These are phyloP conservation scores for Semicossyphus pulcher DNA, from an alignment of 2,113 vertebrate genomes.

Conservation along the genomic window DNA sequence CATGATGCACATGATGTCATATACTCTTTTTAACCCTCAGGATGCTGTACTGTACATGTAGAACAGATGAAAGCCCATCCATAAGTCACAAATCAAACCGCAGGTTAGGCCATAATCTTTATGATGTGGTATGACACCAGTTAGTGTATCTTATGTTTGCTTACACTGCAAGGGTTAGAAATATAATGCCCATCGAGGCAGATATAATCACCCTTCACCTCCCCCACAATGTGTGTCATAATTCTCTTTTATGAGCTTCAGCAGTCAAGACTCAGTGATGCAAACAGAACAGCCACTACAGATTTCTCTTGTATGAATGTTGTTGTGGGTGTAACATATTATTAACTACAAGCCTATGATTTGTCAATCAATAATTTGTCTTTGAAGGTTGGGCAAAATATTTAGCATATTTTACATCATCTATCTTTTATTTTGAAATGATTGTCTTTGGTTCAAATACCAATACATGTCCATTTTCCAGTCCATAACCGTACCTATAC, in stretches of 20 bases:
- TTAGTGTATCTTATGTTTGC: not conserved
- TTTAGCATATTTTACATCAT: too few relatives aligned
- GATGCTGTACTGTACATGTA: not conserved
- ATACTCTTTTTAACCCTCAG: not conserved
- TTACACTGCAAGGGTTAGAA: not conserved
- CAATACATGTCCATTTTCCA: too few relatives aligned
- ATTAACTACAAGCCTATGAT: too few relatives aligned
- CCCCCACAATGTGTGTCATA: not conserved
- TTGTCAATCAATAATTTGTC: too few relatives aligned
- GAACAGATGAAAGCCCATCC: constrained; percentile 1
- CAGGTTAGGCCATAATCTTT: not conserved
- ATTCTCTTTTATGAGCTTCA: constrained; percentile 1
- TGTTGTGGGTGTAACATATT: not conserved
- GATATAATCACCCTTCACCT: not conserved
- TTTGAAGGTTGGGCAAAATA: too few relatives aligned
- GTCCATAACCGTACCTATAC: too few relatives aligned
- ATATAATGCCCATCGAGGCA: not conserved
- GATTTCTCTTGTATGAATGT: not conserved
- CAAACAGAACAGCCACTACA: not conserved
- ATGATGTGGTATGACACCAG: not conserved
- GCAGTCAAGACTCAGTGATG: not conserved
- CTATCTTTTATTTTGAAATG: too few relatives aligned
- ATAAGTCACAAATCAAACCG: not conserved
- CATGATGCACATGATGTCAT: not conserved
- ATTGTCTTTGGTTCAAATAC: too few relatives aligned